A percentile compares a stretch with the other conserved stretches of the same genome.
Evolutionary conservation across 2,113 vertebrate genomes (phyloP).

Genomic region (Grallaria varia): DNA sequence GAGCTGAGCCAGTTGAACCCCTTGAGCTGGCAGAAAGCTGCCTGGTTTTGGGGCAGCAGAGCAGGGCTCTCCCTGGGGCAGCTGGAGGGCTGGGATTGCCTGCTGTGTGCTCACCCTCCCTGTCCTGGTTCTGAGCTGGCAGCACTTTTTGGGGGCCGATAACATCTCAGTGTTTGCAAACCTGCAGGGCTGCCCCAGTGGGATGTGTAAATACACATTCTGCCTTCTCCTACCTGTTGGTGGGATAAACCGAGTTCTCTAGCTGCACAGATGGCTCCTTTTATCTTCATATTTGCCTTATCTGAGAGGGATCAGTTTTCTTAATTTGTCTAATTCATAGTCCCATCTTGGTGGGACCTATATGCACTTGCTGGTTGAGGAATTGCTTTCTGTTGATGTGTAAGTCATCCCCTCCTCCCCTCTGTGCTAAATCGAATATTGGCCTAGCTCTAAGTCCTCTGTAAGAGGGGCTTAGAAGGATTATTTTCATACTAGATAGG

Average conservation of each 20-base stretch:
- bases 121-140: not conserved
- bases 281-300: slow-evolving; percentile 4
- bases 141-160: not conserved
- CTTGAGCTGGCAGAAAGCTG: not conserved
- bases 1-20: accelerated
- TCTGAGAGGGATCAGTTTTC: not conserved
- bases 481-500: slow-evolving; percentile 23
- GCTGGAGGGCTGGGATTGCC: not conserved
- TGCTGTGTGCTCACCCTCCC: not conserved
- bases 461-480: slow-evolving; percentile 38
- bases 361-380: not conserved
- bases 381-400: not conserved
- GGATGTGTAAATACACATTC: accelerated
- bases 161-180: not conserved
- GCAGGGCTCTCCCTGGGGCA: not conserved
- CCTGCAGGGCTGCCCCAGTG: not conserved
- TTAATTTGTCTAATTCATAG: slow-evolving; percentile 45
- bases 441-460: slow-evolving; percentile 10
- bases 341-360: not conserved
- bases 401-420: not conserved
- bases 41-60: not conserved
- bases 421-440: slow-evolving; percentile 13
- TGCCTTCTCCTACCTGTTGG: not conserved
- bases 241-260: not conserved
- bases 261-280: not conserved